Percentiles rank a stretch among this genome's conserved stretches.
Conservation (phyloP, 2,888 invertebrate species). For the Scelioninae gen. 2 region DNA sequence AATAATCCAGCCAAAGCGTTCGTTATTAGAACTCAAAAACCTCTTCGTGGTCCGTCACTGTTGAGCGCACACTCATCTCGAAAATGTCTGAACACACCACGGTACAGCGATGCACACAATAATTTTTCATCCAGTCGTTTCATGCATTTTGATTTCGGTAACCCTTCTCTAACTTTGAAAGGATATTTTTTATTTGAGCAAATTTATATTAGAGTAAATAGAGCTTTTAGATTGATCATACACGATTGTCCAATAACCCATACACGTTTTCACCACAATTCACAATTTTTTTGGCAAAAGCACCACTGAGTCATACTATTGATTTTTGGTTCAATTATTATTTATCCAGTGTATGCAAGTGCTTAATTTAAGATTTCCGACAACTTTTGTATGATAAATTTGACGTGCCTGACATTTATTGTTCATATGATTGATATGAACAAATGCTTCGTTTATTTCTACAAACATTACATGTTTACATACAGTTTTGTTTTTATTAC, state of each 20-base stretch:
- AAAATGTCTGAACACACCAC: conserved; percentile 7
- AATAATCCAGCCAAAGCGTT: conserved; percentile 5
- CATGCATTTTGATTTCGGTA: conserved; percentile 2
- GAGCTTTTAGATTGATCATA: not conserved
- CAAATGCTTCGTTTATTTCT: too few relatives aligned
- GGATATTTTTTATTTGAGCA: not conserved
- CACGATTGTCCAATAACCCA: not conserved
- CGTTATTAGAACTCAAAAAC: conserved; percentile 2
- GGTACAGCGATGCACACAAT: conserved; percentile 25
- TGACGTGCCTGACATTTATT: too few relatives aligned
- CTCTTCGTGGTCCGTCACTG: conserved; percentile 12
- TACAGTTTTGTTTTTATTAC: too few relatives aligned
- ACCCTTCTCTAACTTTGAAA: not conserved
- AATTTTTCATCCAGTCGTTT: not conserved
- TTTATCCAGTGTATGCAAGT: too few relatives aligned
- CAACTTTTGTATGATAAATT: too few relatives aligned
- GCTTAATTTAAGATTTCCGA: too few relatives aligned
- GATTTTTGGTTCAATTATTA: conserved; percentile 2
- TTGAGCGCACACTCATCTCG: conserved; percentile 5
- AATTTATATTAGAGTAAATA: not conserved
- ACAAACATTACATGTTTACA: too few relatives aligned
- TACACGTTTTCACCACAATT: conserved; percentile 6
- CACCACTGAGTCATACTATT: conserved; percentile 2
- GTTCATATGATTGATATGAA: too few relatives aligned
- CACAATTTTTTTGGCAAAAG: not conserved